Evolutionary conservation across 2,888 invertebrate genomes (phyloP).

Genomic region (Macrophya annulata): DNA sequence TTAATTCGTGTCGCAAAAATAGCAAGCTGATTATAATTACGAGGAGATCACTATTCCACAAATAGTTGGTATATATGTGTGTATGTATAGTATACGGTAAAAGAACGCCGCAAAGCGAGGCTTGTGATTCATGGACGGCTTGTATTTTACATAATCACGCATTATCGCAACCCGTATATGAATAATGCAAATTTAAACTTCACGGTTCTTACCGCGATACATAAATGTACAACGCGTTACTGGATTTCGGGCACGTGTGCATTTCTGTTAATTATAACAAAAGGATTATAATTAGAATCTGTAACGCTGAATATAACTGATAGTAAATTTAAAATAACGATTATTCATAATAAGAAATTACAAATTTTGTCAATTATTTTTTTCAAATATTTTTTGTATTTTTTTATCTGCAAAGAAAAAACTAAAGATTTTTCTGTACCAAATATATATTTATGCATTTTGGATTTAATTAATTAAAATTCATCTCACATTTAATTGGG

Average conservation of each 20-base stretch:
- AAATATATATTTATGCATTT: not conserved
- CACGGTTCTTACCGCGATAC: constrained; percentile 24
- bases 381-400: not conserved
- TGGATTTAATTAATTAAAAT: not conserved
- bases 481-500: not conserved
- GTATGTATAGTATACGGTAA: not conserved
- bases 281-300: constrained; percentile 2
- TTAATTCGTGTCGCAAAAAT: constrained; percentile 31
- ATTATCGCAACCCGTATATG: constrained; percentile 43
- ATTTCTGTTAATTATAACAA: not conserved
- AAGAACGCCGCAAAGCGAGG: not conserved
- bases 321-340: not conserved
- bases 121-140: constrained; percentile 19
- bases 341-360: not conserved
- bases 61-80: not conserved
- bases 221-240: not conserved
- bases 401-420: not conserved
- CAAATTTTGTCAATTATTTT: not conserved
- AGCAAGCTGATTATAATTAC: not conserved
- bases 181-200: constrained; percentile 49
- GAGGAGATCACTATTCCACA: not conserved
- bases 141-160: constrained; percentile 46
- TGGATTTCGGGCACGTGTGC: constrained; percentile 34
- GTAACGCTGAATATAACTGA: not conserved
- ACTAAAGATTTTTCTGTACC: not conserved